Evolutionary conservation across 2,888 invertebrate genomes (phyloP), one percentile per base, ranked within the genome.

Genomic region (Eristalis tenax): DNA sequence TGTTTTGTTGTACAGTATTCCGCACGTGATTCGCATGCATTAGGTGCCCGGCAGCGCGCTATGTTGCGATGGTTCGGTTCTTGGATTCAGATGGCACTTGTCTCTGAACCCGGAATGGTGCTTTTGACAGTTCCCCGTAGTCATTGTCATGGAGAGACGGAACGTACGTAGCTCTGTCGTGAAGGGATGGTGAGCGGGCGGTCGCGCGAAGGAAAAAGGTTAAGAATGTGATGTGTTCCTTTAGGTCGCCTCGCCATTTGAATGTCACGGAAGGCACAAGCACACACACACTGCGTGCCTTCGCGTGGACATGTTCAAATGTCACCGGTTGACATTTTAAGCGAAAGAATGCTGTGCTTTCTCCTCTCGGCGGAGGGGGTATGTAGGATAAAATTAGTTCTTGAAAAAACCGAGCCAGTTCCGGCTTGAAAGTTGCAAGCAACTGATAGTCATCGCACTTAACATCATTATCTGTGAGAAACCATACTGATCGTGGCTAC

Each of bases 11-110:
- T 63, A 26, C 28, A 80, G 40, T 71, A n/a, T 71, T 15, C 57
- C 22, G 70, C 26, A 83, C 86, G 86, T 86, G 86, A 79, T 83
- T 86, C 66, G 86, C 82, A 82, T 86, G 65, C 63, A 66, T 75
- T 80, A 82, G 13, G n/a, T 70, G 57, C 26, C 18, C 50, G 50
- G 50, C 50, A 50, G 50, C 50, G 18, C 18, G 50, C 26, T 2
- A 26, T 26, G 26, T 1, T 26, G 26, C 26, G 26, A 26, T 26
- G 26, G 26, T 8, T 50, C 18, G 18, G 28, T 23, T 50, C 64
- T 63, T 61, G 32, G 10, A 35, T 81, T 74, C 69, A 78, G 76
- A 63, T 81, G 64, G 68, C 77, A 70, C 73, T 86, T 66, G 82
- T 50, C 70, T 50, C 70, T 66, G 73, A 86, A 86, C 86, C 78